These are phyloP conservation scores for Maniola hyperantus DNA, from an alignment of 2,888 invertebrate species.

Conservation along the genomic window DNA sequence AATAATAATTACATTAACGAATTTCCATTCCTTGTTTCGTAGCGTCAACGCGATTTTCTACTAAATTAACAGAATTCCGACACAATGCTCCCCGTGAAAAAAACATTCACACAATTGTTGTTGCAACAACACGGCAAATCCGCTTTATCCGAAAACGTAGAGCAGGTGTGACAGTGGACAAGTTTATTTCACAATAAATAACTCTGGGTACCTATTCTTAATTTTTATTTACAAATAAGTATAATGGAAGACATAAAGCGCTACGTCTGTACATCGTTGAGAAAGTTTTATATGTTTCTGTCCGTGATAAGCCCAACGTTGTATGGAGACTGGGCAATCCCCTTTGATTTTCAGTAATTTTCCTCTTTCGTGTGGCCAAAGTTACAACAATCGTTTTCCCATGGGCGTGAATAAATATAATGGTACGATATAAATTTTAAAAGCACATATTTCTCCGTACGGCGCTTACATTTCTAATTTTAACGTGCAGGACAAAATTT, in stretches of 20 bases:
- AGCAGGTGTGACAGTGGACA: slow-evolving; percentile 48
- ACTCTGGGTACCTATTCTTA: slow-evolving; percentile 41
- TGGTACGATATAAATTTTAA: slow-evolving; percentile 69
- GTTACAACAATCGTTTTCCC: slow-evolving; percentile 51
- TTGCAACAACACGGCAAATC: slow-evolving; percentile 44
- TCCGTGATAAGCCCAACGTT: too few species aligned
- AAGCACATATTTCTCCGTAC: slow-evolving; percentile 71
- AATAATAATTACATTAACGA: slow-evolving; percentile 10
- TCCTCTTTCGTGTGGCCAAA: background rate
- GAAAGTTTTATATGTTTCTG: too few species aligned
- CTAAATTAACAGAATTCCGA: slow-evolving; percentile 37
- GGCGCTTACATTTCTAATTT: slow-evolving; percentile 78
- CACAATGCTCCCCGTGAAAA: slow-evolving; percentile 39
- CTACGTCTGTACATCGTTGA: background rate
- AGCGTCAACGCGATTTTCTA: slow-evolving; percentile 32
- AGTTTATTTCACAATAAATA: slow-evolving; percentile 46
- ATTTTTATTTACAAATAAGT: slow-evolving; percentile 48
- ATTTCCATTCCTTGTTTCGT: slow-evolving; percentile 21
- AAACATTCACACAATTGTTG: slow-evolving; percentile 42
- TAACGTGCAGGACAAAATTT: slow-evolving; percentile 75
- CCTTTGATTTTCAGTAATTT: too few species aligned
- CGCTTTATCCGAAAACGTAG: slow-evolving; percentile 41
- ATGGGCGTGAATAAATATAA: slow-evolving; percentile 60
- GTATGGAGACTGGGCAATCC: too few species aligned
- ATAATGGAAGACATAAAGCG: background rate